A percentile compares a stretch with the other conserved stretches of the same genome.
These are phyloP conservation scores for Sebastes iracundus DNA, from an alignment of 2,797 vertebrate species.

Conservation along the genomic window DNA sequence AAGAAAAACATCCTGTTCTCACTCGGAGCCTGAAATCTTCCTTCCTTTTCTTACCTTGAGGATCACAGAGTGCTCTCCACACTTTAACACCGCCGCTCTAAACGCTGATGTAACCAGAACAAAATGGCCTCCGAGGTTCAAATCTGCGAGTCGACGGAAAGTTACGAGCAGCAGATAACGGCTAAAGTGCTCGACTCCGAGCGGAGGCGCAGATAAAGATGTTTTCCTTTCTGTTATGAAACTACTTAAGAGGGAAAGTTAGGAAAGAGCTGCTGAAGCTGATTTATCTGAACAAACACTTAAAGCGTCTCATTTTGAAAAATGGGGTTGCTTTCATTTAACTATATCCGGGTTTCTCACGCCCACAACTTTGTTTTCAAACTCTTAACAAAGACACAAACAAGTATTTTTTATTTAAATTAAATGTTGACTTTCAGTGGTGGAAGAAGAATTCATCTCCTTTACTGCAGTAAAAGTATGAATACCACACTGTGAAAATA, in stretches of 20 bases:
- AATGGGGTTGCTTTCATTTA: neutral
- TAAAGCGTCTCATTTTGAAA: neutral
- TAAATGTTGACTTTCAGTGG: no score
- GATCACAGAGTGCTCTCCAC: neutral
- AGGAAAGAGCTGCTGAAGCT: neutral
- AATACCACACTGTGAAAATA: no score
- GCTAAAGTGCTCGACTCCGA: neutral
- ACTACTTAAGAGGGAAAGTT: slow-evolving; percentile 22
- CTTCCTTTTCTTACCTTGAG: slow-evolving; percentile 48
- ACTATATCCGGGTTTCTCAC: no score
- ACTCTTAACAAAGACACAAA: no score
- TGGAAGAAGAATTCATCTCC: no score
- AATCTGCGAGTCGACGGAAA: neutral
- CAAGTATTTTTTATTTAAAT: no score
- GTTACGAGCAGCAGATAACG: slow-evolving; percentile 22
- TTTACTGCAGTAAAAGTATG: no score
- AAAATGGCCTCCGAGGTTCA: slow-evolving; percentile 41
- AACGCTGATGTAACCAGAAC: slow-evolving; percentile 35
- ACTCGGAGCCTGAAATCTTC: slow-evolving; percentile 49
- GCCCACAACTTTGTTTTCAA: no score
- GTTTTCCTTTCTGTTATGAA: slow-evolving; percentile 46
- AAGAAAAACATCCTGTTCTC: slow-evolving; percentile 75
- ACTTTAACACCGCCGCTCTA: neutral
- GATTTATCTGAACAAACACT: neutral
- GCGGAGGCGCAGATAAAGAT: slow-evolving; percentile 1